Percentiles rank a stretch among this genome's conserved stretches.
Conservation (phyloP, 2,888 invertebrate species). For the Tenthredo scrophulariae region DNA sequence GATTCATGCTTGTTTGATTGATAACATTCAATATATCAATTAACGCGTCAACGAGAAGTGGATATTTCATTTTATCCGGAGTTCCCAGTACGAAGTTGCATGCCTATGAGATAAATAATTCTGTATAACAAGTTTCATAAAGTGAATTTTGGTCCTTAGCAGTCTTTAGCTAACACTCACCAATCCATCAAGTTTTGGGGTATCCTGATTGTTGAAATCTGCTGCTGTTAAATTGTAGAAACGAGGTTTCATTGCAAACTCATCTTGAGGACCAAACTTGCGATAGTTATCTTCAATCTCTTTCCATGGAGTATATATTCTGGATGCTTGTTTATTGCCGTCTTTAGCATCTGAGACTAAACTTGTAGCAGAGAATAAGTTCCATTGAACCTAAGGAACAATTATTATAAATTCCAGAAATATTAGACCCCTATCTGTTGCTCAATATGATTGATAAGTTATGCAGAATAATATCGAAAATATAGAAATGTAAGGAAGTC, state of each 20-base stretch:
- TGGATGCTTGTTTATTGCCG: constrained; percentile 78
- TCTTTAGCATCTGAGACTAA: constrained; percentile 82
- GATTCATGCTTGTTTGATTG: constrained; percentile 81
- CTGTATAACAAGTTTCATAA: not conserved
- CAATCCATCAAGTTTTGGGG: constrained; percentile 94
- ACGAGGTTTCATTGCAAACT: constrained; percentile 89
- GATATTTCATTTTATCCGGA: constrained; percentile 94
- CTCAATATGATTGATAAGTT: not conserved
- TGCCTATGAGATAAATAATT: constrained; percentile 79
- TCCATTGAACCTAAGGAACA: constrained; percentile 85
- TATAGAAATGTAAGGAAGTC: not conserved
- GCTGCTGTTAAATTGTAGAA: constrained; percentile 94
- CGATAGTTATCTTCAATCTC: constrained; percentile 89
- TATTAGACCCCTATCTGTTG: not conserved
- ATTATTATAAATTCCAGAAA: constrained; percentile 26
- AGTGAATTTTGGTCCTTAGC: constrained; percentile 60
- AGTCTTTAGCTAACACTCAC: constrained; percentile 61
- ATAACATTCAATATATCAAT: constrained; percentile 91
- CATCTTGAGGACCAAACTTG: constrained; percentile 82
- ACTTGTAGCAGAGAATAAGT: constrained; percentile 85
- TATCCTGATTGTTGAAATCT: constrained; percentile 88
- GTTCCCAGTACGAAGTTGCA: constrained; percentile 97
- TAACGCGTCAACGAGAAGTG: constrained; percentile 90
- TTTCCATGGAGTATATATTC: constrained; percentile 86
- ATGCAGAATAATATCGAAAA: not conserved